phyloP scores from a whole-genome alignment of 2,797 vertebrate species.

The Pantherophis alleghaniensis region DNA sequence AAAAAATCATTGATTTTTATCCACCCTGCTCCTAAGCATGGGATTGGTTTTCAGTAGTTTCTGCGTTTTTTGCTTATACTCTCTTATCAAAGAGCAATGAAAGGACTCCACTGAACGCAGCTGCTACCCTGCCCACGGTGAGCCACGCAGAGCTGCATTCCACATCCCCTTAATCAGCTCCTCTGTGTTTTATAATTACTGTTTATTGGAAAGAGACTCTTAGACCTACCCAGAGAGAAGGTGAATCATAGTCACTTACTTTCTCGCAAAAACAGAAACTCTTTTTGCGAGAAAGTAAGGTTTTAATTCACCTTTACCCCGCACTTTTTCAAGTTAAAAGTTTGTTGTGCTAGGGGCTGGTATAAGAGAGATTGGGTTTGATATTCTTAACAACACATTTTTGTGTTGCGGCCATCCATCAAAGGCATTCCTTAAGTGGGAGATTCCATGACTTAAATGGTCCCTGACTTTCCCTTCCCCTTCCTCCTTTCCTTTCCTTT shows the following conservation, averaged over 20 bases:
- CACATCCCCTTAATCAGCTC: not conserved
- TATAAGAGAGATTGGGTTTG: not conserved
- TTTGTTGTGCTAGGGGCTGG: not conserved
- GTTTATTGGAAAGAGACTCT: not conserved
- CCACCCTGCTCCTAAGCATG: not conserved
- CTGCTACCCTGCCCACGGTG: not conserved
- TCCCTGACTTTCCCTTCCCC: fast-evolving
- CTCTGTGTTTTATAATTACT: not conserved
- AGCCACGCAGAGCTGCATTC: conserved; percentile 2
- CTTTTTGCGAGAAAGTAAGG: not conserved
- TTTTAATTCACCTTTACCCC: not conserved
- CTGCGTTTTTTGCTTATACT: conserved; percentile 26
- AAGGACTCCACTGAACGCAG: not conserved
- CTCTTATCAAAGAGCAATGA: not conserved
- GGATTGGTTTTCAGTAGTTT: conserved; percentile 5
- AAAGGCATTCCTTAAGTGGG: not conserved
- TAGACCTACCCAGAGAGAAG: not conserved
- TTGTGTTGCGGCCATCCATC: not conserved
- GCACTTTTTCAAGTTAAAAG: fast-evolving
- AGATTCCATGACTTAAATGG: not conserved
- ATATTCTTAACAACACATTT: not conserved
- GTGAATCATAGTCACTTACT: not conserved
- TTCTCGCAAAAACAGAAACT: not conserved
- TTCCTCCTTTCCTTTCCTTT: too few species aligned
- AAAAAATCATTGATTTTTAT: too few species aligned